These are phyloP conservation scores for Misgurnus anguillicaudatus DNA, from an alignment of 2,113 vertebrate genomes.

Conservation along the genomic window DNA sequence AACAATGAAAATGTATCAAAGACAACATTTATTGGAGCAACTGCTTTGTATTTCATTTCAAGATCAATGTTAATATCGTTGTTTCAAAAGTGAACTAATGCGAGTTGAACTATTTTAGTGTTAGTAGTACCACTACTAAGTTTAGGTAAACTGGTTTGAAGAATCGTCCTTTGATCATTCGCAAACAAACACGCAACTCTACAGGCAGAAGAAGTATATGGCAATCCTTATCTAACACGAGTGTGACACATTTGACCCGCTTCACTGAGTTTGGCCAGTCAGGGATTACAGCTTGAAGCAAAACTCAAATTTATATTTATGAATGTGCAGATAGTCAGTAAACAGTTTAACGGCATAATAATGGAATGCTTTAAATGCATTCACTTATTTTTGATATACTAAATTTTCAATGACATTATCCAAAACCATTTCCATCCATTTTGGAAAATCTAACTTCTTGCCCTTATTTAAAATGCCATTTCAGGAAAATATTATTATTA, in stretches of 20 bases:
- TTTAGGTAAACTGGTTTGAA: background rate
- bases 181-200: constrained; percentile 22
- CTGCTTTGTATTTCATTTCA: background rate
- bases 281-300: constrained; percentile 45
- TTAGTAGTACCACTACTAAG: background rate
- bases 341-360: constrained; percentile 49
- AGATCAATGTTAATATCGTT: background rate
- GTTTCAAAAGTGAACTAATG: background rate
- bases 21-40: background rate
- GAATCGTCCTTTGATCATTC: constrained; percentile 5
- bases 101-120: background rate
- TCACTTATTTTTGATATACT: constrained; percentile 33
- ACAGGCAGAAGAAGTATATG: constrained; percentile 3
- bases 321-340: constrained; percentile 50
- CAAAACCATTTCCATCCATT: constrained; percentile 19
- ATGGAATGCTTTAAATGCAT: constrained; percentile 48
- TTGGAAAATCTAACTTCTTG: background rate
- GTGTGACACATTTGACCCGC: constrained; percentile 48
- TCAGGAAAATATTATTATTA: constrained; percentile 26
- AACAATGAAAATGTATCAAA: too few relatives aligned
- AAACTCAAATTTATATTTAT: constrained; percentile 56
- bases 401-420: constrained; percentile 41
- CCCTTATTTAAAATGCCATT: constrained; percentile 24
- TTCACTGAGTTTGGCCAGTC: constrained; percentile 45
- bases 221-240: constrained; percentile 42